Base-by-base conservation (phyloP, 2,113 vertebrate species). In the Coregonus clupeaformis region DNA sequence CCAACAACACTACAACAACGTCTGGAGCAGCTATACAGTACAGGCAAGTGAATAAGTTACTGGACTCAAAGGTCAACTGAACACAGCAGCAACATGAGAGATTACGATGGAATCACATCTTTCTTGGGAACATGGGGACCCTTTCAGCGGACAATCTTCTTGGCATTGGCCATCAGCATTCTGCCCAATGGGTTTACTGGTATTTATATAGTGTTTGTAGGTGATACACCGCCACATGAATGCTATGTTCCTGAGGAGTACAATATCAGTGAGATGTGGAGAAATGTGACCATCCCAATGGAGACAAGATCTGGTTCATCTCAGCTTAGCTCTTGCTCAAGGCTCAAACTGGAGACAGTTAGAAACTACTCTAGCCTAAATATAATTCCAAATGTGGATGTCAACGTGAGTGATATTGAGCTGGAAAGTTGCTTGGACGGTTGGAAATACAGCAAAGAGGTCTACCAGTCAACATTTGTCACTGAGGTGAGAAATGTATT, bases 71-170 rank as follows among this genome's bases (percentile, higher is more conserved):
- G 29, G 66, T 13, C 32, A 32, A 36, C 66, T 11, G 6, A 42
- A 32, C 66, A n/a, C 29, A 20, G 22, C 65, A 30, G 14, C 29
- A 75, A 82, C 20, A 77, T 82, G 4, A 63, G 88, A 72, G 91
- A 95, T 87, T 96, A 95, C 81, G 95, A 97, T 3, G 89, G 78
- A 66, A 79, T 80, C 0, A 88, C 87, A 0, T 82, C 90, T 6
- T 95, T 96, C 32, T 85, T 93, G 68, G 91, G 92, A 52, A 80
- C 85, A 0, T 92, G 91, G 94, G 93, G 94, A n/a, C 85, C 81
- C 3, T 96, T 94, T 82, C 95, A 96, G 83, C 73, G 69, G 7
- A 84, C 90, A 59, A 70, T 92, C 9, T 92, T 92, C 65, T 68
- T 90, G 0, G 74, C 85, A 0, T 74, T 92, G 29, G 84, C 82